phyloP scores from a whole-genome alignment of 2,797 vertebrate genomes.

The Anabas testudineus region DNA sequence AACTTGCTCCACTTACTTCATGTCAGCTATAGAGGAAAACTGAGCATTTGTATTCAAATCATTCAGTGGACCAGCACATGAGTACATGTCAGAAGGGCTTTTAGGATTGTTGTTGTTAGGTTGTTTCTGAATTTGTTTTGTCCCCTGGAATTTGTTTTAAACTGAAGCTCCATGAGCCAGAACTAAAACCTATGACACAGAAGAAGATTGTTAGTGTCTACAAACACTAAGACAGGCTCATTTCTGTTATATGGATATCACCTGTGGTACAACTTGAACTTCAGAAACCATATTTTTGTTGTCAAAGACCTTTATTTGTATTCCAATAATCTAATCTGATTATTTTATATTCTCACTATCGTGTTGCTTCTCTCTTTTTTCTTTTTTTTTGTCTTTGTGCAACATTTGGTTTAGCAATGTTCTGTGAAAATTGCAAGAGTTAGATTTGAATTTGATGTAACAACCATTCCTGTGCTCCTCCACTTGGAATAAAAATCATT shows the following conservation, averaged over 20 bases:
- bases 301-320: neutral
- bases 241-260: neutral
- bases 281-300: neutral
- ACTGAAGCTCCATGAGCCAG: neutral
- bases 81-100: slow-evolving; percentile 34
- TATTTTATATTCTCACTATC: neutral
- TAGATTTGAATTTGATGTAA: slow-evolving; percentile 1
- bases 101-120: slow-evolving; percentile 44
- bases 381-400: neutral
- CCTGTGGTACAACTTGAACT: neutral
- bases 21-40: slow-evolving; percentile 3
- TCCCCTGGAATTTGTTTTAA: slow-evolving; percentile 5
- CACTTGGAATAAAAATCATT: neutral
- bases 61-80: slow-evolving; percentile 23
- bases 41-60: slow-evolving; percentile 27
- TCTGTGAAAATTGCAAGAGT: neutral
- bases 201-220: neutral
- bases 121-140: neutral
- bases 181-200: neutral
- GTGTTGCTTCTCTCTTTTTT: neutral
- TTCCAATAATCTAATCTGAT: neutral
- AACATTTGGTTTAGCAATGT: neutral
- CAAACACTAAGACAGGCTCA: no score
- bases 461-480: neutral
- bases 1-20: neutral